A percentile compares a stretch with the other conserved stretches of the same genome.
Evolutionary conservation across 1,140 invertebrate species (phyloP).

Genomic region (Halyomorpha halys): DNA sequence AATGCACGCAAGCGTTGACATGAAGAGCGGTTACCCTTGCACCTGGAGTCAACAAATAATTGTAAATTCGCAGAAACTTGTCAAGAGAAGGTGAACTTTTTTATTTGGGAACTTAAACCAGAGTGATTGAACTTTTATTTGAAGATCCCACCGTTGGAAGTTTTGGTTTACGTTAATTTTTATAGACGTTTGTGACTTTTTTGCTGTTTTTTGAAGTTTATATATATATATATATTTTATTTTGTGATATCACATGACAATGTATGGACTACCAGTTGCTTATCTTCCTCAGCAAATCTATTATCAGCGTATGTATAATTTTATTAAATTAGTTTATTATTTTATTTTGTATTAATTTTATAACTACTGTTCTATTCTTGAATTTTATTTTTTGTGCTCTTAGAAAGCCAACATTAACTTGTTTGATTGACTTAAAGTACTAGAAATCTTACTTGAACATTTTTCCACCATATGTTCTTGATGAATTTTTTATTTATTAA

Average conservation of each 20-base stretch:
- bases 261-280: not conserved
- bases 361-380: too few species aligned
- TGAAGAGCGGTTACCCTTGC: slow-evolving; percentile 69
- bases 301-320: slow-evolving; percentile 4
- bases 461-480: too few species aligned
- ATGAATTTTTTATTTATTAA: too few species aligned
- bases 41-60: slow-evolving; percentile 82
- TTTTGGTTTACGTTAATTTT: not conserved
- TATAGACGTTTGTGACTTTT: too few species aligned
- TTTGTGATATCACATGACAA: not conserved
- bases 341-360: not conserved
- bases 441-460: too few species aligned
- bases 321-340: not conserved
- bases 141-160: not conserved
- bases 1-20: slow-evolving; percentile 32
- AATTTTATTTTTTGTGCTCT: too few species aligned
- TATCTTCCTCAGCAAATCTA: not conserved
- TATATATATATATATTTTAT: not conserved
- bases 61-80: slow-evolving; percentile 78
- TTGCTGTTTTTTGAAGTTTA: too few species aligned
- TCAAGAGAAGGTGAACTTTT: slow-evolving; percentile 62
- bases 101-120: not conserved
- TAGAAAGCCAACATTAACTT: too few species aligned
- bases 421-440: too few species aligned
- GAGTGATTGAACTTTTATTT: not conserved